Conservation (phyloP, 2,797 vertebrate species). For the Mormyrops attenuatus region DNA sequence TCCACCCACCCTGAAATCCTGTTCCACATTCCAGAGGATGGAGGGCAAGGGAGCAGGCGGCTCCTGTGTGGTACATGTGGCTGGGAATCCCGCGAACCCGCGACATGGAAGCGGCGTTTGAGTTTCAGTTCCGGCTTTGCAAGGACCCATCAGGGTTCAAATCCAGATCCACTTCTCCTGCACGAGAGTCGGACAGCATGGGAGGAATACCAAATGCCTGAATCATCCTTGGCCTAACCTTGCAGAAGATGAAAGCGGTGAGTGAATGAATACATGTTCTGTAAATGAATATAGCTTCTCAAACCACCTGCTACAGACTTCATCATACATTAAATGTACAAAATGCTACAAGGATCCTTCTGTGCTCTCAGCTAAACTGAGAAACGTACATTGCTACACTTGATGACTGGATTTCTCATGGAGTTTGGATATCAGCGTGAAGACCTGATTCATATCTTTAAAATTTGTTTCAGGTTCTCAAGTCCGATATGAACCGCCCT, state of each 20-base stretch:
- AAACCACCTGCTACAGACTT: not conserved
- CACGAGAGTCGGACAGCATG: not conserved
- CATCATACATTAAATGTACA: not conserved
- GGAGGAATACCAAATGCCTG: not conserved
- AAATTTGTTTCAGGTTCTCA: not conserved
- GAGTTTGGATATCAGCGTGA: not conserved
- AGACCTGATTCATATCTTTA: not conserved
- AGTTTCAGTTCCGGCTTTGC: not conserved
- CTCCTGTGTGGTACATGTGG: not conserved
- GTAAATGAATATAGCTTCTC: not conserved
- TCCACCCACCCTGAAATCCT: not conserved
- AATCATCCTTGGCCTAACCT: not conserved
- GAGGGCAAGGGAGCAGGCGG: not conserved
- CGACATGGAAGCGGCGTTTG: not conserved
- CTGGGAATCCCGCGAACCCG: not conserved
- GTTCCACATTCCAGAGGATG: not conserved
- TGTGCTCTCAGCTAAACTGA: not conserved
- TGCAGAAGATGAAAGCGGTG: not conserved
- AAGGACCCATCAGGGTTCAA: not conserved
- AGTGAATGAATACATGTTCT: not conserved
- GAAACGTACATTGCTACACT: not conserved
- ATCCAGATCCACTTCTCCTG: not conserved
- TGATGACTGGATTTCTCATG: not conserved
- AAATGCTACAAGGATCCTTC: not conserved
- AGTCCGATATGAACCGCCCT: not conserved